Conservation (phyloP, 2,797 vertebrate species). For the Pipistrellus pygmaeus region DNA sequence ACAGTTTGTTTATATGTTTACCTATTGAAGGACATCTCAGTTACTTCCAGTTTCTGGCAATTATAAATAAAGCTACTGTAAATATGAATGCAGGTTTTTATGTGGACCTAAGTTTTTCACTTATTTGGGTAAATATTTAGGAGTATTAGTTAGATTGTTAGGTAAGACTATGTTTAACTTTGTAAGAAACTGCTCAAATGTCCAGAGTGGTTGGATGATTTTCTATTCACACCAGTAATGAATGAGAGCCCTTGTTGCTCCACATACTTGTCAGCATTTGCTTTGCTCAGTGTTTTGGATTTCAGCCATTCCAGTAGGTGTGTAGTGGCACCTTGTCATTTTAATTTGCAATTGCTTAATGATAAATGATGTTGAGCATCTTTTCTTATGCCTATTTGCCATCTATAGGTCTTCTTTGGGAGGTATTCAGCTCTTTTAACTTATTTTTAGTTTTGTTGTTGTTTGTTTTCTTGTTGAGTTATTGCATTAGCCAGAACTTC, state of each 20-base stretch:
- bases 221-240: background rate
- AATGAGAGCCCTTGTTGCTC: background rate
- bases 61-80: background rate
- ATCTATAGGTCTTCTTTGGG: background rate
- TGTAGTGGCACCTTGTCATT: background rate
- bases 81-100: background rate
- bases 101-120: background rate
- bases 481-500: background rate
- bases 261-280: background rate
- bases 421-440: background rate
- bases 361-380: background rate
- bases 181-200: background rate
- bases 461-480: background rate
- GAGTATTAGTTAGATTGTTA: background rate
- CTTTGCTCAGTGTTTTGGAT: background rate
- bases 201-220: background rate
- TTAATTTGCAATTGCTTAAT: background rate
- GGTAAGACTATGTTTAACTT: background rate
- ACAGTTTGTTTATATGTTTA: conserved; percentile 7
- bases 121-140: background rate
- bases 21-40: background rate
- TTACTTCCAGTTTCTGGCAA: conserved; percentile 1
- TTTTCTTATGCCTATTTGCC: conserved; percentile 17
- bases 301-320: background rate
- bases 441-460: background rate